phyloP scores from a whole-genome alignment of 2,888 invertebrate genomes.

The Drosophila suboccidentalis region DNA sequence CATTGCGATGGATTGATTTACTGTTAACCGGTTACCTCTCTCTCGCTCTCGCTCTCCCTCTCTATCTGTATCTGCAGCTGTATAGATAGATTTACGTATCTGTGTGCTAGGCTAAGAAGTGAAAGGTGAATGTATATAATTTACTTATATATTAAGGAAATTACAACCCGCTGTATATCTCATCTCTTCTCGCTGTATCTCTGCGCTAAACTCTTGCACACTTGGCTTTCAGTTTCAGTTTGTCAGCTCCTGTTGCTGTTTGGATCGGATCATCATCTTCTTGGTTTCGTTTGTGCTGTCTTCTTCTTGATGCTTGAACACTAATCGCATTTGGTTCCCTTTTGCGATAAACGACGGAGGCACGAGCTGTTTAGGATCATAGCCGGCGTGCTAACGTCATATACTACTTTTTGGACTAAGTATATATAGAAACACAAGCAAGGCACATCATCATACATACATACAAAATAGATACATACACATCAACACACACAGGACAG shows the following conservation, averaged over 20 bases:
- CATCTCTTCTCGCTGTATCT: slow-evolving; percentile 8
- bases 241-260: slow-evolving; percentile 38
- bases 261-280: neutral
- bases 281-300: slow-evolving; percentile 12
- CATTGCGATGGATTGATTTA: slow-evolving; percentile 72
- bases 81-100: slow-evolving; percentile 3
- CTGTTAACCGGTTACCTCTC: slow-evolving; percentile 7
- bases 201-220: too few species aligned
- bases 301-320: slow-evolving; percentile 65
- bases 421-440: slow-evolving; percentile 16
- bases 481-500: slow-evolving; percentile 7
- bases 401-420: slow-evolving; percentile 25
- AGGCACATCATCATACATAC: slow-evolving; percentile 6
- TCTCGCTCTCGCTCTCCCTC: neutral
- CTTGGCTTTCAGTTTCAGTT: slow-evolving; percentile 8
- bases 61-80: slow-evolving; percentile 17
- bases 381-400: slow-evolving; percentile 30
- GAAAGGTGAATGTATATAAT: slow-evolving; percentile 34
- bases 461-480: slow-evolving; percentile 29
- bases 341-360: slow-evolving; percentile 69
- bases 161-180: slow-evolving; percentile 51
- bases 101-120: slow-evolving; percentile 48
- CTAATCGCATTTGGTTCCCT: slow-evolving; percentile 77
- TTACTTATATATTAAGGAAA: slow-evolving; percentile 30
- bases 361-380: slow-evolving; percentile 36